Evolutionary conservation across 2,888 invertebrate species (phyloP).

Genomic region (Oxytorus armatus): DNA sequence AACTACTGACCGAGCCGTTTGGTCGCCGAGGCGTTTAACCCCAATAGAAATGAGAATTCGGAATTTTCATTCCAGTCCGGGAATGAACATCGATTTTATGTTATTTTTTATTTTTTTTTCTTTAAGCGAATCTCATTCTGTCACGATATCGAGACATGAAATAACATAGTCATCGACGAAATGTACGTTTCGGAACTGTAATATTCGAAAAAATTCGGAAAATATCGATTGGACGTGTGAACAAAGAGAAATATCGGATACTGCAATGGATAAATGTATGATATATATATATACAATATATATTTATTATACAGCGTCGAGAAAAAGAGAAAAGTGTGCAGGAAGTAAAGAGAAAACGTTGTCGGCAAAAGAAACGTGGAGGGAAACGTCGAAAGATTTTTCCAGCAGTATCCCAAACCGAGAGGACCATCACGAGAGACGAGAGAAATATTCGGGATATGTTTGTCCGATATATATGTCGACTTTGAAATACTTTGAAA

Average conservation of each 20-base stretch:
- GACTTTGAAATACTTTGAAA: constrained; percentile 77
- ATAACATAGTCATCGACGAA: constrained; percentile 41
- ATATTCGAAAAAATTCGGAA: constrained; percentile 33
- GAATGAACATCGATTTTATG: constrained; percentile 3
- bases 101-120: not conserved
- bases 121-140: not conserved
- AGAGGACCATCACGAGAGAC: constrained; percentile 34
- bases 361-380: constrained; percentile 22
- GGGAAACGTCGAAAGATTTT: constrained; percentile 47
- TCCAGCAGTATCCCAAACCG: constrained; percentile 41
- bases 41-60: not conserved
- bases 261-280: constrained; percentile 29
- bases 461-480: constrained; percentile 11
- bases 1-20: constrained; percentile 57
- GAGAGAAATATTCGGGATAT: constrained; percentile 58
- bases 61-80: not conserved
- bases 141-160: constrained; percentile 2
- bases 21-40: not conserved
- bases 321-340: constrained; percentile 8
- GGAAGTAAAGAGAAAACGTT: constrained; percentile 22
- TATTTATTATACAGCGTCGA: constrained; percentile 17
- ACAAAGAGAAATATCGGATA: constrained; percentile 37
- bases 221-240: constrained; percentile 61
- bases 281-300: constrained; percentile 20
- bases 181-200: constrained; percentile 21